Percentiles rank a stretch among this genome's conserved stretches.
These are phyloP conservation scores for Ammodytes dubius DNA, from an alignment of 2,113 vertebrate genomes.

Conservation along the genomic window DNA sequence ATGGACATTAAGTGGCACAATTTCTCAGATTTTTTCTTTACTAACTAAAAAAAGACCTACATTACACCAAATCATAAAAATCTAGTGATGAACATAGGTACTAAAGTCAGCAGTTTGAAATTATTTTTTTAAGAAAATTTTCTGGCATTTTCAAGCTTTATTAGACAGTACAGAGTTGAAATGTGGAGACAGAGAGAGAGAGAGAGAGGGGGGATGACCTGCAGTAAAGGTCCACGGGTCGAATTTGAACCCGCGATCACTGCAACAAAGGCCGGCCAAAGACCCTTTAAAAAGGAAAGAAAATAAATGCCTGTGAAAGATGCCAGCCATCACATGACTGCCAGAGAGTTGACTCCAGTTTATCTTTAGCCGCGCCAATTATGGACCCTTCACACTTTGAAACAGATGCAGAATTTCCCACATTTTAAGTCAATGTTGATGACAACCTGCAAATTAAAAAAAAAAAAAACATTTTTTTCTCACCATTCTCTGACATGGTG, in stretches of 20 bases:
- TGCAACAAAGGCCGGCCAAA: too few species aligned
- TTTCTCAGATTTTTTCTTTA: neutral
- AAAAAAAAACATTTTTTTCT: neutral
- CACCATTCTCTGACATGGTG: neutral
- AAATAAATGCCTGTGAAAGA: neutral
- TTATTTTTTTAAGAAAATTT: too few species aligned
- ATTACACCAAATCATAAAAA: neutral
- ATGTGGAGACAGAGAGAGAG: too few species aligned
- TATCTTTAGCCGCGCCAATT: conserved; percentile 38
- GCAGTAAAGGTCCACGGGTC: too few species aligned
- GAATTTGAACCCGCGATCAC: too few species aligned
- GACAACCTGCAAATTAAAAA: neutral
- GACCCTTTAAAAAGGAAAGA: neutral
- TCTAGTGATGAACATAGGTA: neutral
- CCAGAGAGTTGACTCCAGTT: conserved; percentile 15
- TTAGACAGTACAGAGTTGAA: too few species aligned
- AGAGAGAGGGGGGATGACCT: too few species aligned
- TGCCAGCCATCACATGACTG: conserved; percentile 16
- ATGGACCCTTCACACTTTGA: conserved; percentile 22
- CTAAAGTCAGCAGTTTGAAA: neutral
- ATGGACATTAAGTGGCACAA: conserved; percentile 16
- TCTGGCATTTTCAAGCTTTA: too few species aligned
- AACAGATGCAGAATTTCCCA: neutral
- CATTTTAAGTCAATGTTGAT: neutral
- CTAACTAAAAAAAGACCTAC: neutral